Conservation (phyloP, 2,113 vertebrate species). For the Isichthys henryi region DNA sequence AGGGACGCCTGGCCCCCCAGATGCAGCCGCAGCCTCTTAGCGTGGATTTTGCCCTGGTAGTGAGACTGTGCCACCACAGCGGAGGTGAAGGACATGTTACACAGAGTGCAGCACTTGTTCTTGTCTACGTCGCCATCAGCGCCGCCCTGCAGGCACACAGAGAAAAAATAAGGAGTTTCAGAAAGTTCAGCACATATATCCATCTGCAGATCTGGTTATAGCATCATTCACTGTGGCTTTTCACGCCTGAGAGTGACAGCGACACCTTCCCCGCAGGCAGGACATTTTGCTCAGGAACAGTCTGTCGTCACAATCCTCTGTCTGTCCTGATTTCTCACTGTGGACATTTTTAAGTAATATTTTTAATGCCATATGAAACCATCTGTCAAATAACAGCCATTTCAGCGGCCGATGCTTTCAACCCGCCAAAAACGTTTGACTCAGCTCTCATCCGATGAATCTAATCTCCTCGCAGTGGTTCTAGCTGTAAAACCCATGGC, state of each 20-base stretch:
- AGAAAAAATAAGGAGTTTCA: not conserved
- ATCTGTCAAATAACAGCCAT: not conserved
- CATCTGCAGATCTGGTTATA: not conserved
- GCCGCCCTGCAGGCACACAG: constrained; percentile 8
- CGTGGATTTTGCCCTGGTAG: constrained; percentile 74
- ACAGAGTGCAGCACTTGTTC: constrained; percentile 26
- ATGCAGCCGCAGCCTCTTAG: constrained; percentile 71
- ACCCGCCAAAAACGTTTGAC: not conserved
- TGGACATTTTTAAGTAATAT: not conserved
- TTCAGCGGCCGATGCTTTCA: not conserved
- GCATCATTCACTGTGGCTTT: not conserved
- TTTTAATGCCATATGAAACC: not conserved
- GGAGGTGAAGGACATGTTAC: constrained; percentile 75
- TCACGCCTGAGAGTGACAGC: not conserved
- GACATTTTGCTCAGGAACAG: not conserved
- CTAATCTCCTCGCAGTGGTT: not conserved
- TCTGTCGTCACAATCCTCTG: not conserved
- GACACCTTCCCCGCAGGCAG: not conserved
- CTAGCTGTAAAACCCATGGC: not conserved
- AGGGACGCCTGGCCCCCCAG: constrained; percentile 58
- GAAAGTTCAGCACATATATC: not conserved
- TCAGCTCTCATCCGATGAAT: not conserved
- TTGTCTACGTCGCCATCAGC: constrained; percentile 19
- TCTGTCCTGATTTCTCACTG: not conserved
- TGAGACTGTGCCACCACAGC: constrained; percentile 72